Evolutionary conservation across 2,113 vertebrate species (phyloP), one percentile per base, ranked within the genome.

Genomic region (western clawed frog (Xenopus tropicalis)): DNA sequence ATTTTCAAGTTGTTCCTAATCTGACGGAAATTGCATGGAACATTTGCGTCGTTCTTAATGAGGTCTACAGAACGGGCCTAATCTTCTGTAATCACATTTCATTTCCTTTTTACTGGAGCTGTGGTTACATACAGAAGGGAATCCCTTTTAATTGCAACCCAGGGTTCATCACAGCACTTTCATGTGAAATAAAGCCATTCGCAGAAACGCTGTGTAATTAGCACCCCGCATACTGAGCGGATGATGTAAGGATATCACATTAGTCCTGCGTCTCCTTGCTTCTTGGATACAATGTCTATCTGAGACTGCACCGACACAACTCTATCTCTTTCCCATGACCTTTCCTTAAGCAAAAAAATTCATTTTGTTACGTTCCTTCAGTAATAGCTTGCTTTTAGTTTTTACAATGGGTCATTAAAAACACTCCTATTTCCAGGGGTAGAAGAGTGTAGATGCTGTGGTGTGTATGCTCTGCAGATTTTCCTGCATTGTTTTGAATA

Each of bases 321-420:
- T 80, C 78, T 17, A 76, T 78, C 74, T 51, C 72, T 77, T 86
- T 84, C 84, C 83, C 83, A 82, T 29, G 83, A 77, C 79, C 81
- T 78, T 78, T 44, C 70, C 68, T 66, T 78, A 25, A 71, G 59
- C 71, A 81, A 65, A 77, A 48, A 5, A 79, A n/a, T 68, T 71
- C 57, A 52, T 43, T 79, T 13, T 75, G 20, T 74, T 65, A 29
- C 66, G 77, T 62, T 77, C 82, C 42, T 61, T 70, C 69, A 43
- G 66, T 75, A 66, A 76, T 51, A 9, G 6, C 6, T 37, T 29
- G 3, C 6, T 37, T 7, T 37, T 37, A 4, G 6, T 5, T 37
- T 37, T 37, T 37, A n/a, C n/a, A n/a, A n/a, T n/a, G n/a, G n/a
- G n/a, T n/a, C n/a, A n/a, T n/a, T n/a, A n/a, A n/a, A n/a, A n/a